Conservation (phyloP, 23 tunicate genomes). For the Pegea sp. region DNA sequence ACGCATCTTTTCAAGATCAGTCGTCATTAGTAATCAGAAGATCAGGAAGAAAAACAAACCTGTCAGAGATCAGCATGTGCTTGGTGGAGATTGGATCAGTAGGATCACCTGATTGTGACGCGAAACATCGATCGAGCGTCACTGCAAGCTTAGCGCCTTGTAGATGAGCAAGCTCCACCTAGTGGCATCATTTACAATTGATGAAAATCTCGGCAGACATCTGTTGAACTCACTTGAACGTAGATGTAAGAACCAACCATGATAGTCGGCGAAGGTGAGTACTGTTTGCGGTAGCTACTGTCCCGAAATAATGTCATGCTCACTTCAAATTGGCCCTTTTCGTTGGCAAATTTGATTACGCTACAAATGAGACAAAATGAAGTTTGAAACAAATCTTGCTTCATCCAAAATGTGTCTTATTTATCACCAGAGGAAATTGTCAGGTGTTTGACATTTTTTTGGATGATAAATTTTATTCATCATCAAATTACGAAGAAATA, state of each 20-base stretch:
- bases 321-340: constrained; percentile 67
- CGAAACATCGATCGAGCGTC: constrained; percentile 76
- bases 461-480: too few species aligned
- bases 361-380: too few species aligned
- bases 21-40: too few species aligned
- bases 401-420: too few species aligned
- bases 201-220: background rate
- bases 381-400: too few species aligned
- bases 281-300: constrained; percentile 44
- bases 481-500: too few species aligned
- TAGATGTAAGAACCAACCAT: constrained; percentile 67
- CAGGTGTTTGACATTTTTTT: too few species aligned
- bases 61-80: constrained; percentile 59
- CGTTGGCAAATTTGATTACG: constrained; percentile 50
- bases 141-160: constrained; percentile 48
- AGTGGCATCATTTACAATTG: background rate
- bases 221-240: constrained; percentile 37
- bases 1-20: constrained; percentile 51
- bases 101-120: constrained; percentile 89
- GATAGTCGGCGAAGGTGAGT: constrained; percentile 43
- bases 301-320: constrained; percentile 72
- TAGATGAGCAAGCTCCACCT: constrained; percentile 56
- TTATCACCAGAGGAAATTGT: too few species aligned
- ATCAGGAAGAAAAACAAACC: too few species aligned
- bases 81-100: constrained; percentile 79